Base-by-base conservation (phyloP, 2,113 vertebrate species). In the Python bivittatus region DNA sequence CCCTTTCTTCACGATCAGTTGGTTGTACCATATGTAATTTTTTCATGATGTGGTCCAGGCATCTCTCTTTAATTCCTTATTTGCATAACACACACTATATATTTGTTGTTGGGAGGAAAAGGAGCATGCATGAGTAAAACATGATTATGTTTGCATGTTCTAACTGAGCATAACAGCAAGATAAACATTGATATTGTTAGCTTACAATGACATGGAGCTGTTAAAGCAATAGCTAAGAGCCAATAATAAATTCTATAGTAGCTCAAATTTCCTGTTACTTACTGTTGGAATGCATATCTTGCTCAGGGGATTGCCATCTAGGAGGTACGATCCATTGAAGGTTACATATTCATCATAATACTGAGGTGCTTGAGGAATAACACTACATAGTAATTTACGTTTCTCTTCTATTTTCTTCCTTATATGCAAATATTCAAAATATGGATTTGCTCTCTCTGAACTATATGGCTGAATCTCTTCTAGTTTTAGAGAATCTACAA, bases 331-430 rank as follows among this genome's bases (percentile, higher is more conserved):
- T 86, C 99, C 99, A 68, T 99, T 99, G 97, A 99, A 99, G 29
- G 99, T 99, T 94, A 99, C 99, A 20, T 99, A 99, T 88, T 99
- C 99, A 72, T 99, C 99, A 0, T 99, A 99, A 98, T 99, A 99
- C 95, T 99, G 99, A 58, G 99, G 99, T 10, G 99, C 99, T 95
- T 99, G 99, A 58, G 99, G 99, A 87, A 98, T 99, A 93, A 99
- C 99, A 54, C 98, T 99, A 97, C 99, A 99, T 88, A 99, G 91
- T 92, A 99, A 97, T 96, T 99, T 99, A 96, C 99, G 98, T 95
- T 99, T 99, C 97, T 99, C 99, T 96, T 99, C 99, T 88, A 99
- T 99, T 97, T 99, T 99, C 96, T 97, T 99, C 64, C 99, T 97
- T 96, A 99, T 99, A 96, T 99, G 99, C 95, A 99, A 97, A 94